A percentile compares a stretch with the other conserved stretches of the same genome.
phyloP scores from a whole-genome alignment of 2,888 invertebrate genomes.

The Lepidonotus clava region DNA sequence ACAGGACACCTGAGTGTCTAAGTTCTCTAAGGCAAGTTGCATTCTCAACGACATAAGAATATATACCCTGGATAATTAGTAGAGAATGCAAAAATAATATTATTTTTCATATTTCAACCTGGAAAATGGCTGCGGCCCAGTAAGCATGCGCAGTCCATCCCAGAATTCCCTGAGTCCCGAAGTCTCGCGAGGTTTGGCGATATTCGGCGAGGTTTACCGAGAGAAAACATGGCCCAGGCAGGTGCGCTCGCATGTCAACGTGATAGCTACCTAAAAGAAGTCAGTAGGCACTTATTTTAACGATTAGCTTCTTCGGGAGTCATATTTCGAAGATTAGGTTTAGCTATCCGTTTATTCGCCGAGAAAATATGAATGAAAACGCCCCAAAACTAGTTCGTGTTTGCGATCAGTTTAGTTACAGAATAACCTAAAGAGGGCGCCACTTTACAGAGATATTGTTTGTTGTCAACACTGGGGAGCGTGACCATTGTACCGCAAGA shows the following conservation, averaged over 20 bases:
- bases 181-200: background rate
- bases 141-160: slow-evolving; percentile 55
- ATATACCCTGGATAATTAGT: slow-evolving; percentile 27
- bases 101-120: slow-evolving; percentile 57
- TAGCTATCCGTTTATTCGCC: too few relatives aligned
- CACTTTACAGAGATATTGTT: too few relatives aligned
- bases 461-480: too few relatives aligned
- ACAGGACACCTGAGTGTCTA: background rate
- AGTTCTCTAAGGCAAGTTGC: background rate
- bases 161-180: slow-evolving; percentile 30
- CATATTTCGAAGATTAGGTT: too few relatives aligned
- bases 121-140: slow-evolving; percentile 57
- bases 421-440: too few relatives aligned
- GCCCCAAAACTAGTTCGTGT: too few relatives aligned
- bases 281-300: too few relatives aligned
- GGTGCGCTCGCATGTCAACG: slow-evolving; percentile 75
- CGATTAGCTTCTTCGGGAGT: too few relatives aligned
- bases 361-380: too few relatives aligned
- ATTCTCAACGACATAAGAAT: background rate
- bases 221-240: slow-evolving; percentile 16
- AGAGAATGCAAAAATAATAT: slow-evolving; percentile 53
- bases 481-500: too few relatives aligned
- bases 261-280: slow-evolving; percentile 76
- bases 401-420: too few relatives aligned
- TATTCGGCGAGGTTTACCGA: background rate